Conservation (phyloP, 2,888 invertebrate genomes). For the Apamea monoglypha region DNA sequence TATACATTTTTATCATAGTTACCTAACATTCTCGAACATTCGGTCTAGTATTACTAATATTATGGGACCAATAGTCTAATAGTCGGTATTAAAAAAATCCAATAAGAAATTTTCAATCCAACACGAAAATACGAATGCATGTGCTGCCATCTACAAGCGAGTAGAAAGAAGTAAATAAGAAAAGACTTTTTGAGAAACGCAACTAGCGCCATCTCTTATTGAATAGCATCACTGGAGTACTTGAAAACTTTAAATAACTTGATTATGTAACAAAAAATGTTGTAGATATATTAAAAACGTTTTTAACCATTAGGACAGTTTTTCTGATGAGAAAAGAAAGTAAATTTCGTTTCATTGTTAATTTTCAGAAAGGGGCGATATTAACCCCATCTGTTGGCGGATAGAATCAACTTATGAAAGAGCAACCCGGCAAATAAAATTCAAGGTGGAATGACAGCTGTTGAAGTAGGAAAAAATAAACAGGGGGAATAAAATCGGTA, state of each 20-base stretch:
- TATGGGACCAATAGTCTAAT: not conserved
- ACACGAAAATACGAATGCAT: not conserved
- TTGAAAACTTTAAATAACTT: too few species aligned
- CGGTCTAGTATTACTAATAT: not conserved
- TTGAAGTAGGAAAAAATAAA: not conserved
- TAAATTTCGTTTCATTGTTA: too few species aligned
- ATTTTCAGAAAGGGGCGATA: rapidly evolving
- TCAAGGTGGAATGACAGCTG: too few species aligned
- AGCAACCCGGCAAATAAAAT: not conserved
- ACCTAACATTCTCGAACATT: not conserved
- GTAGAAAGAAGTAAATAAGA: conserved; percentile 33
- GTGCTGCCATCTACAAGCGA: conserved; percentile 62
- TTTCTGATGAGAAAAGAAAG: not conserved
- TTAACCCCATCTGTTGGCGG: conserved; percentile 34
- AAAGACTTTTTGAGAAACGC: conserved; percentile 23
- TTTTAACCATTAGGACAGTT: rapidly evolving
- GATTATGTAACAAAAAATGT: rapidly evolving
- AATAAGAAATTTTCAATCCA: not conserved
- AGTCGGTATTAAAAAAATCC: not conserved
- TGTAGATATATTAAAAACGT: not conserved
- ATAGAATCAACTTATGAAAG: not conserved
- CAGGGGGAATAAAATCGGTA: not conserved
- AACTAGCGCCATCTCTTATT: conserved; percentile 61
- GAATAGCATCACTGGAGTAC: conserved; percentile 42
- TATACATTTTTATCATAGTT: not conserved